Base-by-base conservation (phyloP, 2,888 invertebrate species). In the Sinelater perroti region DNA sequence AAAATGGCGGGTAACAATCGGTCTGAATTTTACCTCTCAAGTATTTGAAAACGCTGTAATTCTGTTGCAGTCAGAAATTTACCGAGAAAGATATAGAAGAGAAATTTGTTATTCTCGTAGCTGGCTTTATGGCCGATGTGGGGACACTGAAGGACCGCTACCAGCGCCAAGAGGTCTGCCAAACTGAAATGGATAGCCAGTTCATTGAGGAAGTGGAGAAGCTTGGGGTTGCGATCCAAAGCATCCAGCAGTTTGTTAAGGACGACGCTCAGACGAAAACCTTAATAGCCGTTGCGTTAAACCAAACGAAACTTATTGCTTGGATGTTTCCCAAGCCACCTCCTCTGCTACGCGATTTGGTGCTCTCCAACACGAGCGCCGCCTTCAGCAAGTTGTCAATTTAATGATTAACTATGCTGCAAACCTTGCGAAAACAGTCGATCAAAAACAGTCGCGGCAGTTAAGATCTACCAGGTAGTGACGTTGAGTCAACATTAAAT, bases 291-390 rank as follows among this genome's bases (percentile, higher is more conserved):
- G 44, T 11, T n/a, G 46, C 38, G n/a, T 50, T 40, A 10, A 10
- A 28, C 5, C 56, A 49, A 13, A 16, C 59, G 33, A 51, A 59
- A 18, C 17, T 21, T 6, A 28, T 61, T 6, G 42, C 51, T 24
- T 26, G 35, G 3, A 26, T 47, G 5, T 50, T 53, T 17, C 45
- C 5, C 55, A 61, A 53, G 18, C 53, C 2, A 56, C 50, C 51
- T 38, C 44, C 11, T 60, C 57, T 59, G 65, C 61, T 45, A 63
- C 28, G 62, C 62, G 56, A 33, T 63, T 24, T 56, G 65, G 65
- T 26, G 56, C 56, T 4, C 38, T 65, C 21, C 49, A 28, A 5
- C 62, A 60, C 31, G 63, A 65, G 33, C 14, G 31, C 5, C 45
- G 44, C 6, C 18, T 55, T 33, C 35, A 51, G 51, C 52, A 52